Percentiles rank a stretch among this genome's conserved stretches.
These are phyloP conservation scores for Syngnathus acus DNA, from an alignment of 2,797 vertebrate genomes.

Conservation along the genomic window DNA sequence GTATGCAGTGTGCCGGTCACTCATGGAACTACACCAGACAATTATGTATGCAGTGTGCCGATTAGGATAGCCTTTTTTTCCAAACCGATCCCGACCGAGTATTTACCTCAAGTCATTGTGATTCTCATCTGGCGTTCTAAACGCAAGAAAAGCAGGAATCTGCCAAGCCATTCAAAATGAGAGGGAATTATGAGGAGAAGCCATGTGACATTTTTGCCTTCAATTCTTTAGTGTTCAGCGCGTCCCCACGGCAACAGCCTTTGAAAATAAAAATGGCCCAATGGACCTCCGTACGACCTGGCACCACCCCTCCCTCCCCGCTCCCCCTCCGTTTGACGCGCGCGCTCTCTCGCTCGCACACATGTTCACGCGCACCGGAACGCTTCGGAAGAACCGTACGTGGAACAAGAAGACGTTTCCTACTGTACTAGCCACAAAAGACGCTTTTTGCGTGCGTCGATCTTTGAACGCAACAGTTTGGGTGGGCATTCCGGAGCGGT, in stretches of 20 bases:
- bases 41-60: neutral
- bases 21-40: neutral
- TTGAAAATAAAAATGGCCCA: neutral
- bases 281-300: constrained; percentile 1
- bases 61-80: too few relatives aligned
- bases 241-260: too few relatives aligned
- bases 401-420: neutral
- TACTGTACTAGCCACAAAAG: too few relatives aligned
- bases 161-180: too few relatives aligned
- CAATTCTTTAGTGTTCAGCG: too few relatives aligned
- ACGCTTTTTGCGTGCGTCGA: neutral
- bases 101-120: neutral
- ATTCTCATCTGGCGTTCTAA: neutral
- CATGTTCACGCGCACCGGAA: constrained; percentile 32
- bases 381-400: constrained; percentile 18
- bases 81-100: too few relatives aligned
- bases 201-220: too few relatives aligned
- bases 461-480: neutral
- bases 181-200: too few relatives aligned
- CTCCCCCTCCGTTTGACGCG: constrained; percentile 17
- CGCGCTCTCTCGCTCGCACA: constrained; percentile 12
- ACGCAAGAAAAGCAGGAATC: too few relatives aligned
- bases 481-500: neutral
- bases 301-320: neutral
- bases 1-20: neutral